Percentiles rank a stretch among this genome's conserved stretches.
Evolutionary conservation across 1,140 invertebrate species (phyloP).

Genomic region (Oreohelix idahoensis): DNA sequence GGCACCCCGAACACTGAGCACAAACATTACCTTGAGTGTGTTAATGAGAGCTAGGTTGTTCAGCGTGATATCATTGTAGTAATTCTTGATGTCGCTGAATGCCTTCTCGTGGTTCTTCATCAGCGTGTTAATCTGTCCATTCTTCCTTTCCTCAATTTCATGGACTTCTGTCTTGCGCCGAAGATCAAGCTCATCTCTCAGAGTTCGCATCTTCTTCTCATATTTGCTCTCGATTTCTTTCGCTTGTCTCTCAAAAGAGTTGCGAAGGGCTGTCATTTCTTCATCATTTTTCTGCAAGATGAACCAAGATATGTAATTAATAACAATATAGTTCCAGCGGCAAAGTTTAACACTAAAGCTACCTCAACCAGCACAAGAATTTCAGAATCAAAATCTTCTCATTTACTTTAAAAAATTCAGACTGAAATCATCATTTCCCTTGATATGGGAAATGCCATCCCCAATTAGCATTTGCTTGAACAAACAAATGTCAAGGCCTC

Average conservation of each 20-base stretch:
- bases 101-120: conserved; percentile 88
- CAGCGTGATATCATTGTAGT: conserved; percentile 93
- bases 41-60: conserved; percentile 90
- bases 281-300: conserved; percentile 75
- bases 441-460: too few species aligned
- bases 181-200: conserved; percentile 83
- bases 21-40: conserved; percentile 79
- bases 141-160: conserved; percentile 92
- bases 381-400: too few species aligned
- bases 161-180: conserved; percentile 80
- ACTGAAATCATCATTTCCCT: too few species aligned
- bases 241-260: conserved; percentile 83
- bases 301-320: background rate
- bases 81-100: conserved; percentile 90
- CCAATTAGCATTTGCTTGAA: too few species aligned
- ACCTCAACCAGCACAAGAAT: too few species aligned
- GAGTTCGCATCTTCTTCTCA: conserved; percentile 83
- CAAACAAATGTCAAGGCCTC: too few species aligned
- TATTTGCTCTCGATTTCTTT: conserved; percentile 86
- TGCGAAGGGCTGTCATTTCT: conserved; percentile 80
- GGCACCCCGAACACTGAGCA: too few species aligned
- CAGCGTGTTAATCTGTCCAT: conserved; percentile 85
- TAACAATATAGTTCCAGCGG: too few species aligned
- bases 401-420: too few species aligned
- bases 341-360: too few species aligned